Percentiles rank a stretch among this genome's conserved stretches.
These are phyloP conservation scores for Paramormyrops kingsleyae DNA, from an alignment of 2,113 vertebrate genomes.

Conservation along the genomic window DNA sequence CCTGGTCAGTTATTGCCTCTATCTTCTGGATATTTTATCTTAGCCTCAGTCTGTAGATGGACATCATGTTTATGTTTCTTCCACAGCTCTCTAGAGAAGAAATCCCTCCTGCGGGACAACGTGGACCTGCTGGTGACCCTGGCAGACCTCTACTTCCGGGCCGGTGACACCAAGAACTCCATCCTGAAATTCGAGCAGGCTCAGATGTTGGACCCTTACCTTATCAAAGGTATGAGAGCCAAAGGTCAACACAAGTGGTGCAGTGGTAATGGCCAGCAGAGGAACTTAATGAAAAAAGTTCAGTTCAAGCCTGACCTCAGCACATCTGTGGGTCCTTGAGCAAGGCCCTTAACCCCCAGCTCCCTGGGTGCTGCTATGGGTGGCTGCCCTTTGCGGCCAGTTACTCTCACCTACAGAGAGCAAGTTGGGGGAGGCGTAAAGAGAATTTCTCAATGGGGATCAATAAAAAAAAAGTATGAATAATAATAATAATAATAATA, in stretches of 20 bases:
- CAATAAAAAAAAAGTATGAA: too few relatives aligned
- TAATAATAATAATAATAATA: too few relatives aligned
- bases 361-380: too few relatives aligned
- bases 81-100: conserved; percentile 90
- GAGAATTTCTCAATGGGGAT: too few relatives aligned
- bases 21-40: not conserved
- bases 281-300: not conserved
- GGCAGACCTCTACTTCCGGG: conserved; percentile 93
- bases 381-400: too few relatives aligned
- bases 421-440: too few relatives aligned
- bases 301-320: not conserved
- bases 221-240: conserved; percentile 79
- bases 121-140: conserved; percentile 92
- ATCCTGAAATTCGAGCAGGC: conserved; percentile 97
- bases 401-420: too few relatives aligned
- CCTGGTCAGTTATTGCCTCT: too few relatives aligned
- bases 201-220: conserved; percentile 94
- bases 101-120: conserved; percentile 88
- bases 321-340: too few relatives aligned
- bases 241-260: not conserved
- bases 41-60: not conserved
- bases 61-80: conserved; percentile 19
- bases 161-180: conserved; percentile 92
- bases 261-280: not conserved
- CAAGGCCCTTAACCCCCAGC: too few relatives aligned